Conservation (phyloP, 2,888 invertebrate species). For the Notocelia uddmanniana region DNA sequence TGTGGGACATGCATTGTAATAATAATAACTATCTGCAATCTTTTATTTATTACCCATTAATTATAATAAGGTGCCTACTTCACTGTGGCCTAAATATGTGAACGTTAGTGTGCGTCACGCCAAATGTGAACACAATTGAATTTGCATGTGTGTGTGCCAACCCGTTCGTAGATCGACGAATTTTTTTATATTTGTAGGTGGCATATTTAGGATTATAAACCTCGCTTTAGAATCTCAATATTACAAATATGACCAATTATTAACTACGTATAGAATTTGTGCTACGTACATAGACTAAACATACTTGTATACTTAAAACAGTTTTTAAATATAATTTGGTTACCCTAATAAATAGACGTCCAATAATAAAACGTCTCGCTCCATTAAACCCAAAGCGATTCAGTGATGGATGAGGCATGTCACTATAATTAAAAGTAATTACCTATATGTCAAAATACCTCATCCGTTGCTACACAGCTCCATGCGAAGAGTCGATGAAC, state of each 20-base stretch:
- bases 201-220: background rate
- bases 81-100: slow-evolving; percentile 42
- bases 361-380: slow-evolving; percentile 35
- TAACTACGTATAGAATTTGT: too few relatives aligned
- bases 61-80: slow-evolving; percentile 17
- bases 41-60: slow-evolving; percentile 36
- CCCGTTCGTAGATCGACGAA: slow-evolving; percentile 51
- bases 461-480: slow-evolving; percentile 67
- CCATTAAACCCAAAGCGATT: slow-evolving; percentile 37
- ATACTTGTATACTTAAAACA: background rate
- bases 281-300: background rate
- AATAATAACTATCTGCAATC: background rate
- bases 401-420: slow-evolving; percentile 28
- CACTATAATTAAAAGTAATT: slow-evolving; percentile 22
- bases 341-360: slow-evolving; percentile 18
- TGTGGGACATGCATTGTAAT: background rate
- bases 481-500: slow-evolving; percentile 78
- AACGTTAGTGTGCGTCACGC: slow-evolving; percentile 39
- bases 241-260: too few relatives aligned
- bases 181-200: slow-evolving; percentile 23
- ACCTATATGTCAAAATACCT: slow-evolving; percentile 56
- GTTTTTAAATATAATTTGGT: background rate
- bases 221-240: background rate
- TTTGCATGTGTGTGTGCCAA: slow-evolving; percentile 61
- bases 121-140: slow-evolving; percentile 59